These are phyloP conservation scores for Aphelinus certus DNA, from an alignment of 1,140 invertebrate species.

Conservation along the genomic window DNA sequence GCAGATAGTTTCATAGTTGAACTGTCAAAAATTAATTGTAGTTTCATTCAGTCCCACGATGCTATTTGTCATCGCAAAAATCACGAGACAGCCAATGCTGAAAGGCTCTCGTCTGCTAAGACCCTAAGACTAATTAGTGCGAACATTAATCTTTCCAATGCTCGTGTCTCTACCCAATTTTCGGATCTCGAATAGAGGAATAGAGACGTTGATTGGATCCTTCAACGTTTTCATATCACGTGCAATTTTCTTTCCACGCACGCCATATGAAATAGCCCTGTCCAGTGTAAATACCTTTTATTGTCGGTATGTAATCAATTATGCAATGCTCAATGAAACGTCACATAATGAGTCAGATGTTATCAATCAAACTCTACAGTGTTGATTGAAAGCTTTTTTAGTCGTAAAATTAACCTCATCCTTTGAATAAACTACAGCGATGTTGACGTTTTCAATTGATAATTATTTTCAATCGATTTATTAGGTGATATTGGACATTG, in stretches of 20 bases:
- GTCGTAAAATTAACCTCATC: no score
- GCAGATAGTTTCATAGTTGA: not conserved
- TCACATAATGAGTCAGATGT: no score
- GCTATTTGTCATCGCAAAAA: conserved; percentile 48
- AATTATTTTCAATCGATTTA: no score
- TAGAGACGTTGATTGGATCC: conserved; percentile 61
- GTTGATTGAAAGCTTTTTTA: no score
- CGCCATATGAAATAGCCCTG: no score
- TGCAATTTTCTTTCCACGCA: not conserved
- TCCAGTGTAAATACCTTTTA: no score
- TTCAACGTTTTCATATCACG: conserved; percentile 28
- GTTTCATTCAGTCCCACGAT: conserved; percentile 30
- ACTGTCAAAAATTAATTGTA: conserved; percentile 34
- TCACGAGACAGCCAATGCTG: conserved; percentile 53
- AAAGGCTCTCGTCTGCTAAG: conserved; percentile 52
- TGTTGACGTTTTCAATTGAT: no score
- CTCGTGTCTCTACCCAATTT: conserved; percentile 60
- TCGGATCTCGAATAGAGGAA: conserved; percentile 44
- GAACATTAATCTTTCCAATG: conserved; percentile 63
- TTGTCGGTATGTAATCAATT: no score
- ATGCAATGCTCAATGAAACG: no score
- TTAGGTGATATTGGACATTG: no score
- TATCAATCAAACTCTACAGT: no score
- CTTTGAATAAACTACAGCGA: no score
- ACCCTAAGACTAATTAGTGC: conserved; percentile 60